Percentiles rank a stretch among this genome's conserved stretches.
phyloP scores from a whole-genome alignment of 2,113 vertebrate genomes.

The Neomonachus schauinslandi region DNA sequence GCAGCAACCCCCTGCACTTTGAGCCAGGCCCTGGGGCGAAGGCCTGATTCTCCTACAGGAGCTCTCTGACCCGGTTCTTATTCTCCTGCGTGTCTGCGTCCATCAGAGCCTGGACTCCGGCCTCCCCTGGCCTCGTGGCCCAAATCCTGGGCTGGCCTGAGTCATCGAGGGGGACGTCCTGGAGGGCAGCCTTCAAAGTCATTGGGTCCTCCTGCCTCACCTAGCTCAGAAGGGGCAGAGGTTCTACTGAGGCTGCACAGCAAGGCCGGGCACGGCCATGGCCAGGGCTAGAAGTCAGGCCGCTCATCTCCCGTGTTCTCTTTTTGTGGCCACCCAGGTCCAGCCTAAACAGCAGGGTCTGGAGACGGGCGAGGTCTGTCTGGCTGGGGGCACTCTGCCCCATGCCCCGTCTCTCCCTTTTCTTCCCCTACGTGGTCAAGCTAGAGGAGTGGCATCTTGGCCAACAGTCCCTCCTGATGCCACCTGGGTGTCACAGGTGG shows the following conservation, averaged over 20 bases:
- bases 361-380: background rate
- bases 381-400: background rate
- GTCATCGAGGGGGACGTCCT: background rate
- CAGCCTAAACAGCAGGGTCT: background rate
- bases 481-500: background rate
- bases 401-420: background rate
- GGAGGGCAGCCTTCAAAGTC: background rate
- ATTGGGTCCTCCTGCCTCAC: background rate
- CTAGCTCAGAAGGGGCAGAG: background rate
- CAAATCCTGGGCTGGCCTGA: background rate
- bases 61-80: background rate
- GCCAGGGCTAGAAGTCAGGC: background rate
- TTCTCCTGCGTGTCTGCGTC: background rate
- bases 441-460: background rate
- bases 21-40: background rate
- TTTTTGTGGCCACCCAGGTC: background rate
- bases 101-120: background rate
- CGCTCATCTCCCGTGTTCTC: background rate
- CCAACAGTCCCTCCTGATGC: background rate
- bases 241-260: background rate
- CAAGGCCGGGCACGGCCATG: background rate
- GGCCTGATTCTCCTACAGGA: background rate
- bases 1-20: fast-evolving
- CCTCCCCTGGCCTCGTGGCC: background rate
- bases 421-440: background rate